Base-by-base conservation (phyloP, 2,888 invertebrate genomes). In the Uropetala carovei region DNA sequence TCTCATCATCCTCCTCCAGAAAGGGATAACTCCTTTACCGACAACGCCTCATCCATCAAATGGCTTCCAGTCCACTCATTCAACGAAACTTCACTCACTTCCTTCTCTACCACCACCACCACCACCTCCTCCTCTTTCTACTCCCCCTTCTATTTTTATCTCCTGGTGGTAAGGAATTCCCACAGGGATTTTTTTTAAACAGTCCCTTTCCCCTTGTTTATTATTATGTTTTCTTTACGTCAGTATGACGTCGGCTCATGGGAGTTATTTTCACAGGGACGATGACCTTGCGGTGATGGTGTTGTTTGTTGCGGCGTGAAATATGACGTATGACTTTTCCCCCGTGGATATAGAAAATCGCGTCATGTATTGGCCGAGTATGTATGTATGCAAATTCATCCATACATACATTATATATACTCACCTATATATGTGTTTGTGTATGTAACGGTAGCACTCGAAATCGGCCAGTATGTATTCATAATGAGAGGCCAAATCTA, bases 31-130 rank as follows among this genome's bases (percentile, higher is more conserved):
- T 43, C 82, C 27, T 82, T 43, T 11, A 43, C 82, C 81, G 30
- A 81, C 81, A 14, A 81, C 27, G 86, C 86, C 59, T 89, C 89
- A 89, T 89, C 89, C 68, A 89, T 89, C 89, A 89, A 64, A 89
- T 64, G 68, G 89, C 60, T 60, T 68, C 89, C 64, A 27, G 59
- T 59, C 86, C 86, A 60, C 89, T 89, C 89, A 68, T 64, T 68
- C 64, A n/a, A 18, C n/a, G 43, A 64, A 89, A 68, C 60, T 64
- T 60, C 16, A n/a, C 58, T 59, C 27, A 14, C 85, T 59, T 30
- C 59, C 86, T 86, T 11, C 57, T 43, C 14, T 0, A 43, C n/a
- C 56, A 43, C 27, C 22, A 43, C 13, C 43, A 9, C 43, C 43
- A 0, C n/a, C n/a, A 0, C 22, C 81, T 13, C n/a, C 43, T 14